Evolutionary conservation across 2,113 vertebrate genomes (phyloP), one percentile per base, ranked within the genome.

Genomic region (Engystomops pustulosus): DNA sequence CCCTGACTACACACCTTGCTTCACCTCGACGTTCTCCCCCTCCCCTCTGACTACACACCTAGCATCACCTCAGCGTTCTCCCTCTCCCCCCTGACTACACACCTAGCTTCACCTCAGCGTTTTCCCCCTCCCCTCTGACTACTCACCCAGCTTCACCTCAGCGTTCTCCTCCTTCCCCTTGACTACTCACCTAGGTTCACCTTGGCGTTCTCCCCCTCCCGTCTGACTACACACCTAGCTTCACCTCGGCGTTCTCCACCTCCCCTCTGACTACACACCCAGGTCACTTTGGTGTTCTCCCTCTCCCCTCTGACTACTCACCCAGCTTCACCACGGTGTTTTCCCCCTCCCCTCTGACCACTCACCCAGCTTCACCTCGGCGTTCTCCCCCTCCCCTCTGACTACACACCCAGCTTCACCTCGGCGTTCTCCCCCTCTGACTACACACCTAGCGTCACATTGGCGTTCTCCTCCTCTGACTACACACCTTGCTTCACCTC

Each of bases 11-110:
- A 20, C 89, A 97, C 96, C 96, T 18, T 97, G 94, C 89, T 98
- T 98, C 88, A 98, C 96, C 89, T 97, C 96, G 0, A 96, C 96
- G 0, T 98, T 97, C 91, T 98, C 96, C 0, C 47, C 47, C 3
- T 18, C 51, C 1, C 51, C 20, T 20, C 53, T 0, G 69, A 30
- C 4, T 78, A 36, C 94, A 20, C 89, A 97, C 96, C 96, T 18
- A 98, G 94, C 89, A 97, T 98, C 88, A 98, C 96, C 89, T 97
- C 96, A 0, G 96, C 96, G 0, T 98, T 97, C 91, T 98, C 96
- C 0, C 96, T 97, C 51, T 18, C 51, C 1, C 51, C 20, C 6
- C 53, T 0, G 69, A 30, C 4, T 78, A 36, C 94, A 20, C 89
- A 97, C 96, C 96, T 18, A 98, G 94, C 89, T 98, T 98, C 88